A percentile compares a stretch with the other conserved stretches of the same genome.
Evolutionary conservation across 2,797 vertebrate species (phyloP).

Genomic region (Mus caroli): DNA sequence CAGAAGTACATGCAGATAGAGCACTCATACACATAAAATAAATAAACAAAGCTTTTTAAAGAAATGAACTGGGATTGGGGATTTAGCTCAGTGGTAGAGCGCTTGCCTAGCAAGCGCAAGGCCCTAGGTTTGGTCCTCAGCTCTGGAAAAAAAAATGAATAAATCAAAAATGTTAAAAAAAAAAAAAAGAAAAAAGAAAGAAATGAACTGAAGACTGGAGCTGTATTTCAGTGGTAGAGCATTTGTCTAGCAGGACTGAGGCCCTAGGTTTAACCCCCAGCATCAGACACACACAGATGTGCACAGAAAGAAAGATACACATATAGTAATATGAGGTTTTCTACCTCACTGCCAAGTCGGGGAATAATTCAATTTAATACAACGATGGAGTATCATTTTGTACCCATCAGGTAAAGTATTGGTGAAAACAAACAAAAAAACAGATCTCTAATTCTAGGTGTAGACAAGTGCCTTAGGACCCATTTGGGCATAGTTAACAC

Average conservation of each 20-base stretch:
- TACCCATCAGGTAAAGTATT: neutral
- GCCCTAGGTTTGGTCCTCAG: too few relatives aligned
- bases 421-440: neutral
- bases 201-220: neutral
- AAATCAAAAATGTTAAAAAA: too few relatives aligned
- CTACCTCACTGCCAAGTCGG: constrained; percentile 5
- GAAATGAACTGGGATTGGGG: too few relatives aligned
- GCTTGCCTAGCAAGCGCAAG: too few relatives aligned
- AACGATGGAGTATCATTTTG: constrained; percentile 4
- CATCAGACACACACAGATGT: neutral
- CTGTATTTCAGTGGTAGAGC: neutral
- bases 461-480: neutral
- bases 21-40: neutral
- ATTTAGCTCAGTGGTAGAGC: too few relatives aligned
- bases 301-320: neutral
- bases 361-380: constrained; percentile 52
- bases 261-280: neutral
- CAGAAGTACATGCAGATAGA: neutral
- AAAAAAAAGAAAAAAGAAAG: too few relatives aligned
- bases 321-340: neutral
- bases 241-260: neutral
- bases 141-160: too few relatives aligned
- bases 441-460: neutral
- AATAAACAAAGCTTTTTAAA: neutral
- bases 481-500: neutral